A percentile compares a stretch with the other conserved stretches of the same genome.
These are phyloP conservation scores for Sylvilagus floridanus DNA, from an alignment of 2,797 vertebrate genomes.

Conservation along the genomic window DNA sequence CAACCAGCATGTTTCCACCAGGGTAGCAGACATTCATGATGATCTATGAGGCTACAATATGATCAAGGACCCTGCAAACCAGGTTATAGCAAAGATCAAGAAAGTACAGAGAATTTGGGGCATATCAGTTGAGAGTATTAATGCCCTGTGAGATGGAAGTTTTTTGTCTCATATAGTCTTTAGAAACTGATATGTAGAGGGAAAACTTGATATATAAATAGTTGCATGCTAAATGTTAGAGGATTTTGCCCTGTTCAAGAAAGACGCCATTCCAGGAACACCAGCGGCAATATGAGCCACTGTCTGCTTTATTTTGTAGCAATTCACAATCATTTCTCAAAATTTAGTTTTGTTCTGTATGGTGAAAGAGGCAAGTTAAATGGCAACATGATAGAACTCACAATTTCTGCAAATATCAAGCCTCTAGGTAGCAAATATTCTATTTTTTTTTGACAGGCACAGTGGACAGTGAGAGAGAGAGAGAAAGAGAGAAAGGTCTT, in stretches of 20 bases:
- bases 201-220: not conserved
- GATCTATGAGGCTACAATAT: not conserved
- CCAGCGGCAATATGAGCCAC: not conserved
- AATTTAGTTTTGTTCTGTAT: not conserved
- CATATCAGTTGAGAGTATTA: not conserved
- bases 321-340: not conserved
- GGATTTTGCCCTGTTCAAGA: not conserved
- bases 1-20: not conserved
- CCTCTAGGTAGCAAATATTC: not conserved
- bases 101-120: not conserved
- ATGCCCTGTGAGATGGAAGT: not conserved
- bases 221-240: not conserved
- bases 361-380: not conserved
- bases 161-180: not conserved
- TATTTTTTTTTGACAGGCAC: not conserved
- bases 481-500: too few relatives aligned
- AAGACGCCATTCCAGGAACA: not conserved
- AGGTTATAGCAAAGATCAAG: not conserved
- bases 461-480: too few relatives aligned
- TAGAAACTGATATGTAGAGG: not conserved
- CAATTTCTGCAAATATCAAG: not conserved
- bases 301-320: constrained; percentile 34
- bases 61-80: not conserved
- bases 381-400: not conserved
- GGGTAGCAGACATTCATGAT: not conserved